Evolutionary conservation across 2,797 vertebrate genomes (phyloP).

Genomic region (Macropus fuliginosus): DNA sequence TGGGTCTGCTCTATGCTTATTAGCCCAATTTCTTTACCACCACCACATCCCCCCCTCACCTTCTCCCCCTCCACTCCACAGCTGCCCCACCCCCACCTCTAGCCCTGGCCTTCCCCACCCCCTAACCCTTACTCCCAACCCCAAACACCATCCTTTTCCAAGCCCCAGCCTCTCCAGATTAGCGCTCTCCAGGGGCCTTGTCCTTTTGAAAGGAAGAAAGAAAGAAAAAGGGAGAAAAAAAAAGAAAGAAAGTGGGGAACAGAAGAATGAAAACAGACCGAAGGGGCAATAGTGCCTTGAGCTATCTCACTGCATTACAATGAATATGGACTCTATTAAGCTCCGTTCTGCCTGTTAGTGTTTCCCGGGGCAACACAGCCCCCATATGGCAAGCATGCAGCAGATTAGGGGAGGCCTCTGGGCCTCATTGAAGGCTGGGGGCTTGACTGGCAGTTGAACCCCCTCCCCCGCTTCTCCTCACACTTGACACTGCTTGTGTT

Average conservation of each 20-base stretch:
- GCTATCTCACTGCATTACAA: constrained; percentile 99
- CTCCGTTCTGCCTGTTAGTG: constrained; percentile 99
- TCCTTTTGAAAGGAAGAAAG: constrained; percentile 78
- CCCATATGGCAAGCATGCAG: constrained; percentile 98
- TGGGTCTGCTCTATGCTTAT: constrained; percentile 81
- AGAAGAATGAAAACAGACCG: constrained; percentile 89
- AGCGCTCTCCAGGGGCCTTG: constrained; percentile 88
- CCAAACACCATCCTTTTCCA: constrained; percentile 83
- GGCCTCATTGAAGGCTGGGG: constrained; percentile 85
- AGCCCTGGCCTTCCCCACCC: constrained; percentile 16
- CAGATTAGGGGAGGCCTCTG: constrained; percentile 91
- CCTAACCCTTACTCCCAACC: constrained; percentile 67
- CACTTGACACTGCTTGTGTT: constrained; percentile 99
- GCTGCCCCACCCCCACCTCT: not conserved
- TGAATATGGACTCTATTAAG: constrained; percentile 99
- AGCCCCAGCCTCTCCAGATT: constrained; percentile 92
- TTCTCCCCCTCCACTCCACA: not conserved
- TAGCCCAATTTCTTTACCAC: constrained; percentile 38
- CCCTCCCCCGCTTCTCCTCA: constrained; percentile 92
- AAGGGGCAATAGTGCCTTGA: constrained; percentile 92
- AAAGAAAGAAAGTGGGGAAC: constrained; percentile 82
- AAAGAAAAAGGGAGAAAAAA: constrained; percentile 64
- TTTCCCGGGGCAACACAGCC: constrained; percentile 97
- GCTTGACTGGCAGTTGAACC: constrained; percentile 94
- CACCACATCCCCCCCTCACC: not conserved